phyloP scores from a whole-genome alignment of 2,797 vertebrate genomes.

The Diplodus puntazzo region DNA sequence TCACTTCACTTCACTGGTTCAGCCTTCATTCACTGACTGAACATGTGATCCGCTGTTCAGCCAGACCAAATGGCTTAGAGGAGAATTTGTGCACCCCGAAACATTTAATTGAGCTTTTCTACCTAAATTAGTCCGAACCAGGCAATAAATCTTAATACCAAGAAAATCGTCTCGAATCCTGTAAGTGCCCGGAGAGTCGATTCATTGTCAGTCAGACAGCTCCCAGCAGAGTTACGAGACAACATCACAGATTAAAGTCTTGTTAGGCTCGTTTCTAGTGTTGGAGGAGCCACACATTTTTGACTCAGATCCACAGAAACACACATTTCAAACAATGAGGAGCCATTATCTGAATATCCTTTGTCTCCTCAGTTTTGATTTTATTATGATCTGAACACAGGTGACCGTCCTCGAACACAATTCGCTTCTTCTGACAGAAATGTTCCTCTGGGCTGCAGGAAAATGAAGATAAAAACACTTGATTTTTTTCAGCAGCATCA shows the following conservation, averaged over 20 bases:
- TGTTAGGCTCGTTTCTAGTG: conserved; percentile 54
- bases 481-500: conserved; percentile 2
- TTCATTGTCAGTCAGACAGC: conserved; percentile 58
- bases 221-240: conserved; percentile 59
- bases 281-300: conserved; percentile 53
- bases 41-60: conserved; percentile 13
- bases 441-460: conserved; percentile 19
- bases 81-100: neutral
- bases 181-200: conserved; percentile 37
- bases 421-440: conserved; percentile 8
- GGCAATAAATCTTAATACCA: conserved; percentile 48
- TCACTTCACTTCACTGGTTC: conserved; percentile 10
- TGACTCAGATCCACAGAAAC: conserved; percentile 20
- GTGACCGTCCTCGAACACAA: neutral
- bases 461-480: conserved; percentile 9
- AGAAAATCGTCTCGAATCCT: conserved; percentile 45
- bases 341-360: neutral
- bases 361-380: neutral
- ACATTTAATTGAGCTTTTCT: conserved; percentile 36
- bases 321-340: conserved; percentile 7
- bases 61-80: conserved; percentile 2
- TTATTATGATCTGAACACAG: neutral
- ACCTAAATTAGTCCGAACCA: conserved; percentile 30
- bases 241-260: conserved; percentile 57
- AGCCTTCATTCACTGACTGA: conserved; percentile 4